Evolutionary conservation across 2,113 vertebrate species (phyloP), one percentile per base, ranked within the genome.

Genomic region (Callorhinus ursinus): DNA sequence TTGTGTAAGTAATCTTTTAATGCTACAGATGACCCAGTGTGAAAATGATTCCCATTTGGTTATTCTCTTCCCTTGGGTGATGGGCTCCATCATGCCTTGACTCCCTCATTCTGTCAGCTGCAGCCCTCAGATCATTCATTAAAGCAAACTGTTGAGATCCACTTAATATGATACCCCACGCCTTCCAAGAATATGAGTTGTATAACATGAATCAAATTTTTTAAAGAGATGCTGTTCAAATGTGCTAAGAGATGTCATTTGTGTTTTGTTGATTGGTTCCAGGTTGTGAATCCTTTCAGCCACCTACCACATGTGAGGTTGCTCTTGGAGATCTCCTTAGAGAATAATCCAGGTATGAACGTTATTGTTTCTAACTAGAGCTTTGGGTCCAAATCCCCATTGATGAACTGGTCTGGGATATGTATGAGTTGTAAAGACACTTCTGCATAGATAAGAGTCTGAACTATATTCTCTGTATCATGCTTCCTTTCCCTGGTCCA

Each of bases 11-110:
- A 77, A 77, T 55, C 71, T 72, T 76, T 85, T 31, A 80, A 6
- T 72, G 79, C 24, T 82, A 53, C 31, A 57, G 39, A n/a, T 82
- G 11, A 61, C 21, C 22, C 12, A 72, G 33, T 71, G 22, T 95
- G 24, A 90, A 95, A 93, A 74, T 24, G 24, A 97, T 39, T 46
- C 79, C 36, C 82, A 55, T 85, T 42, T 92, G 57, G 39, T 65
- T 81, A 94, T 1, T 24, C 39, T 10, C 67, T 85, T 79, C 22
- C 10, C 13, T 90, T 83, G 42, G 31, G 5, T 89, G 31, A 18
- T 63, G 42, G 2, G 26, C 36, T 88, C 42, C 22, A 83, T 24
- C 10, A 51, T 4, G 9, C 6, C 55, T 84, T 72, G 3, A 55
- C 9, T 71, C 7, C 19, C 26, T 86, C 86, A 81, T n/a, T 51